These are phyloP conservation scores for Cheilosia pagana DNA, from an alignment of 2,888 invertebrate genomes.

Conservation along the genomic window DNA sequence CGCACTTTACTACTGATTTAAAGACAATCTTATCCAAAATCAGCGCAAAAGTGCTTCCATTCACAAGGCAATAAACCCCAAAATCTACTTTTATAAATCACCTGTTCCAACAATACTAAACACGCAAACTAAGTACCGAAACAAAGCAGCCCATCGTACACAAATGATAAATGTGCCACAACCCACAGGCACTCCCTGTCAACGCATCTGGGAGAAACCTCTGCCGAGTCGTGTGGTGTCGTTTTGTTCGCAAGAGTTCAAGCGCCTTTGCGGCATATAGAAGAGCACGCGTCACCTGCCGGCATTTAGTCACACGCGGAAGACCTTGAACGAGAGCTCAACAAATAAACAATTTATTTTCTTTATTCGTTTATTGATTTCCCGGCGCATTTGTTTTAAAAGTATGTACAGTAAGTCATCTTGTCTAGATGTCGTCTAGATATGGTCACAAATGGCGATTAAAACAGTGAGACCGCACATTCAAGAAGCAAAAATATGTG, in stretches of 20 bases:
- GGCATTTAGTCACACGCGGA: constrained; percentile 63
- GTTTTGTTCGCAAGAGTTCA: constrained; percentile 57
- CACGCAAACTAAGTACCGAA: constrained; percentile 10
- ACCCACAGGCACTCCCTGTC: constrained; percentile 26
- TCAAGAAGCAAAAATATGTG: constrained; percentile 21
- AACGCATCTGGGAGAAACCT: constrained; percentile 24
- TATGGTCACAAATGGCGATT: constrained; percentile 53
- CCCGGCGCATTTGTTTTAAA: constrained; percentile 40
- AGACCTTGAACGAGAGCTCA: constrained; percentile 56
- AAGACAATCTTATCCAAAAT: not conserved
- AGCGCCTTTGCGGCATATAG: constrained; percentile 34
- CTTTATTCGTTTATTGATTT: constrained; percentile 36
- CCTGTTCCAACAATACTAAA: not conserved
- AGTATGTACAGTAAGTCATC: constrained; percentile 51
- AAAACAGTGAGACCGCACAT: constrained; percentile 26
- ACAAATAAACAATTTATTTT: constrained; percentile 52
- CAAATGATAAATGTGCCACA: constrained; percentile 11
- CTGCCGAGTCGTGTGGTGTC: constrained; percentile 25
- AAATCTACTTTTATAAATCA: constrained; percentile 1
- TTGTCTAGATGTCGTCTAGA: constrained; percentile 64
- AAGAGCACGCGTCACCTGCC: constrained; percentile 28
- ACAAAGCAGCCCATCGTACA: not conserved
- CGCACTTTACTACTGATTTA: not conserved
- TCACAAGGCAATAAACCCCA: not conserved
- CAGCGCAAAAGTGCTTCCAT: not conserved